Evolutionary conservation across 2,888 invertebrate species (phyloP).

Genomic region (Laothoe populi): DNA sequence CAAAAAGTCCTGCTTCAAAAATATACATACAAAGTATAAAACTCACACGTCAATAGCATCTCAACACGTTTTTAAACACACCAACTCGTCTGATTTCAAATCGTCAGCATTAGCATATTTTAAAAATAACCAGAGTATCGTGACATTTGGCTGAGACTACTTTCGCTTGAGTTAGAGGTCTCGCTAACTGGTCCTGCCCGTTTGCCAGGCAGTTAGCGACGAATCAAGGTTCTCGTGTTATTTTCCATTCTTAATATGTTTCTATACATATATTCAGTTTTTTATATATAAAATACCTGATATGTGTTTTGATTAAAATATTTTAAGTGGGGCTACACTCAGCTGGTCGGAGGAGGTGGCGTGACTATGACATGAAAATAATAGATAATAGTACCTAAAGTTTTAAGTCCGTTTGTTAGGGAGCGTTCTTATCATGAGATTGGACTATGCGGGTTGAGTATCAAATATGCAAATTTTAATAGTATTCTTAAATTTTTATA

Average conservation of each 20-base stretch:
- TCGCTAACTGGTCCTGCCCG: constrained; percentile 39
- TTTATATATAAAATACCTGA: constrained; percentile 34
- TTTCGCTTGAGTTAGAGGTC: constrained; percentile 35
- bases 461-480: too few relatives aligned
- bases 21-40: constrained; percentile 1
- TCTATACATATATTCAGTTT: constrained; percentile 28
- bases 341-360: not conserved
- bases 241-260: constrained; percentile 43
- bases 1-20: not conserved
- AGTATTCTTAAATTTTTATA: too few relatives aligned
- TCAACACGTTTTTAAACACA: constrained; percentile 23
- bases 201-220: constrained; percentile 36
- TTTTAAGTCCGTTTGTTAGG: too few relatives aligned
- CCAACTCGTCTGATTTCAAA: constrained; percentile 44
- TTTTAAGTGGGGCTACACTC: constrained; percentile 8
- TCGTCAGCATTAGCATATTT: constrained; percentile 58
- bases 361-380: too few relatives aligned
- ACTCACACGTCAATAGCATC: constrained; percentile 11
- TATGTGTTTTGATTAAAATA: constrained; percentile 31
- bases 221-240: constrained; percentile 39
- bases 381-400: too few relatives aligned
- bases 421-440: too few relatives aligned
- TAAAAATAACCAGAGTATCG: constrained; percentile 48
- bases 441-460: too few relatives aligned
- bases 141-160: constrained; percentile 48